phyloP scores from a whole-genome alignment of 2,113 vertebrate species.

The Sebastes fasciatus region DNA sequence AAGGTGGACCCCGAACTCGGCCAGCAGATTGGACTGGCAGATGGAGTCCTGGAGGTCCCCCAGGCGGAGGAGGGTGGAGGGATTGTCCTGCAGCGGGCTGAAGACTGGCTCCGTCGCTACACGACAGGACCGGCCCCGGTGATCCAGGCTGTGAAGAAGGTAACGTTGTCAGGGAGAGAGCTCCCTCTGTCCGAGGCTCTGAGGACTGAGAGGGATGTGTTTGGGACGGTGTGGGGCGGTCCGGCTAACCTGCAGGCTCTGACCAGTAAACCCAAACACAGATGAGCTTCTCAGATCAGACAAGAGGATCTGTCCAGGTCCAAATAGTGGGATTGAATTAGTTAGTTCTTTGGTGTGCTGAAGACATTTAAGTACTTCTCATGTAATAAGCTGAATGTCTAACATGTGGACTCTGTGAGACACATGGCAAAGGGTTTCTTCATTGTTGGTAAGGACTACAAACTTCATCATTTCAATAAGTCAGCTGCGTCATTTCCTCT shows the following conservation, averaged over 20 bases:
- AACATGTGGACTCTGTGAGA: not conserved
- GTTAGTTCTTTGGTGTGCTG: slow-evolving; percentile 5
- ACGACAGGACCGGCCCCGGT: slow-evolving; percentile 86
- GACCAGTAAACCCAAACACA: slow-evolving; percentile 85
- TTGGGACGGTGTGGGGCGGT: slow-evolving; percentile 93
- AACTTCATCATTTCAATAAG: not conserved
- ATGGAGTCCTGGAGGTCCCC: slow-evolving; percentile 79
- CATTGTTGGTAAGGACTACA: not conserved
- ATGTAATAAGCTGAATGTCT: not conserved
- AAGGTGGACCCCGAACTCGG: slow-evolving; percentile 84
- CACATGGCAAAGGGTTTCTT: not conserved
- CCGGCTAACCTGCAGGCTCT: slow-evolving; percentile 91
- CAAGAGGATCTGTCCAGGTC: not conserved
- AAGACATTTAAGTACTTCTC: not conserved
- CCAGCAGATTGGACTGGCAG: slow-evolving; percentile 85
- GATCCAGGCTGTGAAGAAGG: slow-evolving; percentile 89
- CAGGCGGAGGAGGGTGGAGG: slow-evolving; percentile 46
- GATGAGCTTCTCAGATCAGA: slow-evolving; percentile 72
- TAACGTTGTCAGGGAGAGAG: slow-evolving; percentile 88
- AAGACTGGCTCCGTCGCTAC: slow-evolving; percentile 86
- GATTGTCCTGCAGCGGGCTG: slow-evolving; percentile 77
- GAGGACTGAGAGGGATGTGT: slow-evolving; percentile 88
- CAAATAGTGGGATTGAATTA: too few relatives aligned
- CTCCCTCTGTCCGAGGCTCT: slow-evolving; percentile 89
- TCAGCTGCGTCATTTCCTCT: not conserved